Base-by-base conservation (phyloP, 2,888 invertebrate genomes). In the Eugnorisma glareosa region DNA sequence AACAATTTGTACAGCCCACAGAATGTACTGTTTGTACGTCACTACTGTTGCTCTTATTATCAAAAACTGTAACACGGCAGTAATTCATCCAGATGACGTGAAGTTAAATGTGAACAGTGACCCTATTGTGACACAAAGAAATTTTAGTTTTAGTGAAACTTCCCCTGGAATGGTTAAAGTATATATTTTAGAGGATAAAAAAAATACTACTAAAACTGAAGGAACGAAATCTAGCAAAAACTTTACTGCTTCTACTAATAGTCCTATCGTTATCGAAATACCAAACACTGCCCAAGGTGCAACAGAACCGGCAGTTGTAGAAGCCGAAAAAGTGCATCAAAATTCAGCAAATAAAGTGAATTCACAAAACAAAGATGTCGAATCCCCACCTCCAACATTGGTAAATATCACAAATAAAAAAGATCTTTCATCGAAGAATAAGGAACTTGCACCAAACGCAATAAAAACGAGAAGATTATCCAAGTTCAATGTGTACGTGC, bases 51-150 rank as follows among this genome's bases (percentile, higher is more conserved):
- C 31, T 70, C 21, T 84, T 48, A 37, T 75, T 64, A 59, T 81
- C 0, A 68, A 71, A 67, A 73, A 31, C 51, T 67, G 67, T 72
- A 24, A 40, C 67, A 28, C 75, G 5, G 79, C 71, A 35, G 28
- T 85, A 21, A 77, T 88, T 37, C 37, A 68, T 73, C 68, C 81
- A 13, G 51, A 79, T 0, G 11, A 83, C 10, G 10, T 82, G 0
- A 77, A 79, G 11, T 83, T 81, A 54, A 75, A 71, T 67, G 67
- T 45, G 3, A 88, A 86, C 13, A 82, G 87, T 67, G 77, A 77
- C 0, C 70, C 77, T 2, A 80, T 35, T 67, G 61, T 77, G 0
- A n/a, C 66, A 7, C 43, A 51, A 21, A 75, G 6, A 15, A 48
- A 54, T 5, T 35, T 35, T 48, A 74, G 73, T 73, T 1, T 69